Percentiles rank a stretch among this genome's conserved stretches.
phyloP scores from a whole-genome alignment of 1,140 invertebrate genomes.

The Aleiodes sp. region DNA sequence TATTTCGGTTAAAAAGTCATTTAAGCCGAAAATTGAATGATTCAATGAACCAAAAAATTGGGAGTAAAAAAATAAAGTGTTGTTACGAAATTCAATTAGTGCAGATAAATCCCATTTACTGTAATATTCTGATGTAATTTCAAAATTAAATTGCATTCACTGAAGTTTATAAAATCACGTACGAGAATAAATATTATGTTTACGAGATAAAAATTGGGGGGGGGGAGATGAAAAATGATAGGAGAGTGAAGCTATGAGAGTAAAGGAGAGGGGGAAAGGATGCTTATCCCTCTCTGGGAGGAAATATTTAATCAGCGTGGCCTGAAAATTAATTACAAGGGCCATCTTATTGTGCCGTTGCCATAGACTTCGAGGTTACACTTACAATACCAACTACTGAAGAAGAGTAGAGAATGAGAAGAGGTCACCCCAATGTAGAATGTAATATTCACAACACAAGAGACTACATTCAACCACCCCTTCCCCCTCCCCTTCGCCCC shows the following conservation, averaged over 20 bases:
- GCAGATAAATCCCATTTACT: too few species aligned
- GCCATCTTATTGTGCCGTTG: constrained; percentile 58
- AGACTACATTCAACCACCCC: constrained; percentile 49
- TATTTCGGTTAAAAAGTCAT: background rate
- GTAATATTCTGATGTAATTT: too few species aligned
- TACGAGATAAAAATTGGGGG: too few species aligned
- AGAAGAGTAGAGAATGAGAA: background rate
- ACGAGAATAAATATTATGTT: background rate
- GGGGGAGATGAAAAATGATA: too few species aligned
- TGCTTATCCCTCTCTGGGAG: background rate
- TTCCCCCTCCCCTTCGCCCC: too few species aligned
- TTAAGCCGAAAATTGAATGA: background rate
- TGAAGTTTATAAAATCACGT: background rate
- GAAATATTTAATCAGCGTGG: constrained; percentile 65
- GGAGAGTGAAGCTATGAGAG: constrained; percentile 15
- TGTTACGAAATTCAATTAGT: background rate
- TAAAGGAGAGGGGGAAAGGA: constrained; percentile 26
- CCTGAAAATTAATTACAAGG: constrained; percentile 61
- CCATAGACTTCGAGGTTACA: constrained; percentile 7
- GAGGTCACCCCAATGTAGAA: constrained; percentile 47
- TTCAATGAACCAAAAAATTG: background rate
- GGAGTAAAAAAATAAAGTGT: background rate
- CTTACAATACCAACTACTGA: constrained; percentile 15
- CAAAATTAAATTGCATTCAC: background rate
- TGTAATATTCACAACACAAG: constrained; percentile 65